Evolutionary conservation across 1,140 invertebrate species (phyloP).

Genomic region (Nylanderia fulva): DNA sequence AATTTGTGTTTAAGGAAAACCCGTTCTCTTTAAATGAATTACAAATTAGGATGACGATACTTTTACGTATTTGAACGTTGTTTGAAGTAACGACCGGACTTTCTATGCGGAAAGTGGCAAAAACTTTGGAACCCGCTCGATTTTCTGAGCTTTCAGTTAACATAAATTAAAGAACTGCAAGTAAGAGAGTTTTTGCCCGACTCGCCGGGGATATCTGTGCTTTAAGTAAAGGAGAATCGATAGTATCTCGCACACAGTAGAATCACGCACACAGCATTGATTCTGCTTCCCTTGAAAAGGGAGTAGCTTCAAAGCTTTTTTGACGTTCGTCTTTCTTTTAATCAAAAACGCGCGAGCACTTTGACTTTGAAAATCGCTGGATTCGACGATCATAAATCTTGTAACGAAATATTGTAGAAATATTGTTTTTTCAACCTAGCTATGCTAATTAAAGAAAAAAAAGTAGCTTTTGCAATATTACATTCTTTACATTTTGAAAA

Average conservation of each 20-base stretch:
- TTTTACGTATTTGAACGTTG: slow-evolving; percentile 39
- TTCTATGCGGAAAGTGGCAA: slow-evolving; percentile 40
- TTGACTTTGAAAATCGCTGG: slow-evolving; percentile 21
- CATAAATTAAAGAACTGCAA: slow-evolving; percentile 62
- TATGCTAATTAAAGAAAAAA: neutral
- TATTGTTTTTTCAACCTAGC: slow-evolving; percentile 32
- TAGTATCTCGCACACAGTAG: slow-evolving; percentile 27
- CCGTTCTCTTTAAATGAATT: slow-evolving; percentile 7
- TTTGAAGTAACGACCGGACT: slow-evolving; percentile 48
- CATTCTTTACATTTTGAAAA: neutral
- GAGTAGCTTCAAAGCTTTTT: slow-evolving; percentile 27
- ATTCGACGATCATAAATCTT: slow-evolving; percentile 14
- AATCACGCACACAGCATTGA: slow-evolving; percentile 42
- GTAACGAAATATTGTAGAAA: neutral
- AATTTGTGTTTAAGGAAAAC: slow-evolving; percentile 1
- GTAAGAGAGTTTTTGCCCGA: slow-evolving; percentile 50
- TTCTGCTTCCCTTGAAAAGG: slow-evolving; percentile 39
- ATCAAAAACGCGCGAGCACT: slow-evolving; percentile 26
- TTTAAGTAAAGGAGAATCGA: slow-evolving; percentile 53
- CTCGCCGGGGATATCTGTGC: slow-evolving; percentile 37
- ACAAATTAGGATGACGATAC: slow-evolving; percentile 57
- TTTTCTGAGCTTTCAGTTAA: slow-evolving; percentile 59
- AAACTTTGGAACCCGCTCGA: slow-evolving; percentile 43
- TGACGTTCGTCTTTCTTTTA: slow-evolving; percentile 19
- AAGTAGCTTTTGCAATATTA: neutral